A percentile compares a stretch with the other conserved stretches of the same genome.
Conservation (phyloP, 2,888 invertebrate species). For the Strigamia transsilvanica region DNA sequence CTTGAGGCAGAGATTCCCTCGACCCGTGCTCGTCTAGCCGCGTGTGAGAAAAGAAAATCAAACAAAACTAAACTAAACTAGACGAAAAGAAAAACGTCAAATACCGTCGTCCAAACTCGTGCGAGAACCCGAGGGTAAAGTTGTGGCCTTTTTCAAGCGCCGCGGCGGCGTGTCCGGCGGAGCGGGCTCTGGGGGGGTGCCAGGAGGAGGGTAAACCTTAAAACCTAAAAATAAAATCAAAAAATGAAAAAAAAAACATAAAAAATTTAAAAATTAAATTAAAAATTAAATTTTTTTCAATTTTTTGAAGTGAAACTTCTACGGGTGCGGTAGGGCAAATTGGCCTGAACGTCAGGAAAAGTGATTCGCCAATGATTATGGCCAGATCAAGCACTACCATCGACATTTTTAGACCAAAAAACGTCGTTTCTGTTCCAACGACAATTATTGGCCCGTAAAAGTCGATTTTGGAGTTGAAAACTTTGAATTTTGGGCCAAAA, state of each 20-base stretch:
- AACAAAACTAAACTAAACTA: background rate
- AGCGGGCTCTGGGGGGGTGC: conserved; percentile 84
- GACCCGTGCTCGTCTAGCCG: conserved; percentile 59
- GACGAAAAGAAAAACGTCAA: background rate
- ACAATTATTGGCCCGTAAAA: no score
- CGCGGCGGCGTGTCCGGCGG: conserved; percentile 75
- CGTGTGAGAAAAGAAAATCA: conserved; percentile 55
- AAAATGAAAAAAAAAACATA: conserved; percentile 52
- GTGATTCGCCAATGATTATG: no score
- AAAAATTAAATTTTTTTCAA: no score
- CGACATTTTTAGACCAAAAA: no score
- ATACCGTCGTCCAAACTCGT: conserved; percentile 71
- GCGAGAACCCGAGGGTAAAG: conserved; percentile 61
- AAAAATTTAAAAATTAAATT: no score
- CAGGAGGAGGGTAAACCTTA: conserved; percentile 83
- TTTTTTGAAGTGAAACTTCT: no score
- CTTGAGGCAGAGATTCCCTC: conserved; percentile 58
- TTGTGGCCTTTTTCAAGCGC: conserved; percentile 62
- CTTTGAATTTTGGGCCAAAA: no score
- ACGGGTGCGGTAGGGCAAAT: no score
- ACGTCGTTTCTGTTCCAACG: no score
- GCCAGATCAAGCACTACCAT: no score
- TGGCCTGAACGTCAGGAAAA: no score
- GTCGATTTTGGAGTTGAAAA: no score
- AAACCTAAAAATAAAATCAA: conserved; percentile 69